Evolutionary conservation across 1,140 invertebrate species (phyloP).

Genomic region (Drosophila subobscura): DNA sequence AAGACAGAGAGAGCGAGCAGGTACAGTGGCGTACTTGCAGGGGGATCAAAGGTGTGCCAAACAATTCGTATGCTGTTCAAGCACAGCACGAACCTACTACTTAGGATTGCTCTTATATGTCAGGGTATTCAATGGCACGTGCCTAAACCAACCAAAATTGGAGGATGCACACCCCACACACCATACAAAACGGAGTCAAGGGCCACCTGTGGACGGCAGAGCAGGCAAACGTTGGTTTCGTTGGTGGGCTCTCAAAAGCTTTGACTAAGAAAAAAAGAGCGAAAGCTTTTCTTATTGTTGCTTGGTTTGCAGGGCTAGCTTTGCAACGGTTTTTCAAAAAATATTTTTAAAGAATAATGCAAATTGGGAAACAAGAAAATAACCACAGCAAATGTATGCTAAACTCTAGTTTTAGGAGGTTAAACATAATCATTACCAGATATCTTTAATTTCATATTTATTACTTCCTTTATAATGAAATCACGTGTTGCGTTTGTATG

Average conservation of each 20-base stretch:
- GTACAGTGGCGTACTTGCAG: conserved; percentile 39
- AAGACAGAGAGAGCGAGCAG: conserved; percentile 18
- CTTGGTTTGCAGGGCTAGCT: not conserved
- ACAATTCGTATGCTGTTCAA: conserved; percentile 11
- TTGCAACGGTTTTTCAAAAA: conserved; percentile 4
- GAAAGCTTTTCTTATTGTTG: conserved; percentile 2
- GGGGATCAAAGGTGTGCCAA: conserved; percentile 1
- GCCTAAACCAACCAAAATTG: not conserved
- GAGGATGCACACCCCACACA: not conserved
- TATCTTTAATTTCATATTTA: no score
- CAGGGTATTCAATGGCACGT: not conserved
- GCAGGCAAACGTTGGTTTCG: not conserved
- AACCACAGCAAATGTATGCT: no score
- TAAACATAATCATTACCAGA: no score
- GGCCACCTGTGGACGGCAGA: conserved; percentile 59
- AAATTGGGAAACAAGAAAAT: not conserved
- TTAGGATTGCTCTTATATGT: not conserved
- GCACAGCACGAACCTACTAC: not conserved
- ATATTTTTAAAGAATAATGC: not conserved
- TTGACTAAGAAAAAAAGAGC: not conserved
- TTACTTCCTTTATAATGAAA: no score
- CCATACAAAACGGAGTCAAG: not conserved
- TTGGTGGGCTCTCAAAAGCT: conserved; percentile 32
- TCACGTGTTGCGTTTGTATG: no score
- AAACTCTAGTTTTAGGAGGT: no score